Evolutionary conservation across 2,113 vertebrate species (phyloP).

Genomic region (Oncorhynchus mykiss): DNA sequence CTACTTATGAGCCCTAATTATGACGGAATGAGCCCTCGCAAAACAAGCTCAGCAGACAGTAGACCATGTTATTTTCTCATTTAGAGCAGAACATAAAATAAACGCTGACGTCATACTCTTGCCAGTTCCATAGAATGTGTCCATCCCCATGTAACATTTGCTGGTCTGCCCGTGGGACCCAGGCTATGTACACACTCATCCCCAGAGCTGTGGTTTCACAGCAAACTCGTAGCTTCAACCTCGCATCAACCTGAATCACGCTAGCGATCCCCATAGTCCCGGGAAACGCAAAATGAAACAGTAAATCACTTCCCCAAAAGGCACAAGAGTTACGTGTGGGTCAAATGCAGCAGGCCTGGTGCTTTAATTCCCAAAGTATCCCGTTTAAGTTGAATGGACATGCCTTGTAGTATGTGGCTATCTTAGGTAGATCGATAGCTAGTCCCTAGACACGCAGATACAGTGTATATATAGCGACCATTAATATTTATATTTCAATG

Average conservation of each 20-base stretch:
- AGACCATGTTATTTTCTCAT: constrained; percentile 12
- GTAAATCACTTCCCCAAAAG: constrained; percentile 67
- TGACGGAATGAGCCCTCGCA: too few species aligned
- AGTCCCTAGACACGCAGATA: constrained; percentile 16
- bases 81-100: background rate
- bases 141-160: too few species aligned
- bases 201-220: too few species aligned
- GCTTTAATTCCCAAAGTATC: constrained; percentile 45
- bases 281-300: constrained; percentile 65
- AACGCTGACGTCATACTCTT: too few species aligned
- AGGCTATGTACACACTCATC: too few species aligned
- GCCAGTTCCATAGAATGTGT: too few species aligned
- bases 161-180: too few species aligned
- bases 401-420: too few species aligned
- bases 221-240: too few species aligned
- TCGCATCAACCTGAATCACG: background rate
- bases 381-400: too few species aligned
- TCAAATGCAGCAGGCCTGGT: constrained; percentile 72
- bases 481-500: background rate
- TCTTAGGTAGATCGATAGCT: background rate
- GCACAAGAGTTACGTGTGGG: constrained; percentile 66
- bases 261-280: constrained; percentile 50
- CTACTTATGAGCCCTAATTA: too few species aligned
- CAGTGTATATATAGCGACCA: background rate
- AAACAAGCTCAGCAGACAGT: too few species aligned